phyloP scores from a whole-genome alignment of 2,797 vertebrate species.

The Rhodeus uyekii region DNA sequence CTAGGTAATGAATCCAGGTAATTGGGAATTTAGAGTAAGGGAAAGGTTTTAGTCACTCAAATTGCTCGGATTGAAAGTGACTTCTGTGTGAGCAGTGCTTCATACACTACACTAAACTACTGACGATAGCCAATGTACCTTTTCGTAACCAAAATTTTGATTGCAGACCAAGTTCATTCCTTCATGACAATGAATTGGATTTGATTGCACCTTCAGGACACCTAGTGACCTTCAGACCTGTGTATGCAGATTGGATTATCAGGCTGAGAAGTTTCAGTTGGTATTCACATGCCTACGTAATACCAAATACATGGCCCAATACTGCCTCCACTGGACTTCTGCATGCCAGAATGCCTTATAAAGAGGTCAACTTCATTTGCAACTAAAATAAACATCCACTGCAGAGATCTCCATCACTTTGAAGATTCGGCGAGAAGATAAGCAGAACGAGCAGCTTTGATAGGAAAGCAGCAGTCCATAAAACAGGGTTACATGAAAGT shows the following conservation, averaged over 20 bases:
- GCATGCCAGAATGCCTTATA: not conserved
- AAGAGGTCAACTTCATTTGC: constrained; percentile 18
- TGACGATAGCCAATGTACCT: not conserved
- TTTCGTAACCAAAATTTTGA: not conserved
- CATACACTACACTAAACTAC: not conserved
- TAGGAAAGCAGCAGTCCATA: constrained; percentile 44
- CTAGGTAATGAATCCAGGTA: not conserved
- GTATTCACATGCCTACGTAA: constrained; percentile 30
- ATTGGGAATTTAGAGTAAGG: not conserved
- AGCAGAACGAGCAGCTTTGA: constrained; percentile 34
- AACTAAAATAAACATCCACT: not conserved
- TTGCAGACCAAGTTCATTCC: too few species aligned
- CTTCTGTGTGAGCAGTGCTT: not conserved
- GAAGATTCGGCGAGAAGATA: not conserved
- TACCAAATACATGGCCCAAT: not conserved
- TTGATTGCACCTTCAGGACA: constrained; percentile 13
- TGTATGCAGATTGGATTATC: constrained; percentile 52
- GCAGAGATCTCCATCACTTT: not conserved
- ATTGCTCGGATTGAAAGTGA: not conserved
- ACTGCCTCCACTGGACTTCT: not conserved
- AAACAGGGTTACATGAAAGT: constrained; percentile 19
- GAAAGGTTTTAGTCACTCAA: not conserved
- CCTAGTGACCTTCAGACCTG: constrained; percentile 53
- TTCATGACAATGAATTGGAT: too few species aligned
- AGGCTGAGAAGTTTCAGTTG: constrained; percentile 5